Evolutionary conservation across 2,113 vertebrate species (phyloP).

Genomic region (Ophiodon elongatus): DNA sequence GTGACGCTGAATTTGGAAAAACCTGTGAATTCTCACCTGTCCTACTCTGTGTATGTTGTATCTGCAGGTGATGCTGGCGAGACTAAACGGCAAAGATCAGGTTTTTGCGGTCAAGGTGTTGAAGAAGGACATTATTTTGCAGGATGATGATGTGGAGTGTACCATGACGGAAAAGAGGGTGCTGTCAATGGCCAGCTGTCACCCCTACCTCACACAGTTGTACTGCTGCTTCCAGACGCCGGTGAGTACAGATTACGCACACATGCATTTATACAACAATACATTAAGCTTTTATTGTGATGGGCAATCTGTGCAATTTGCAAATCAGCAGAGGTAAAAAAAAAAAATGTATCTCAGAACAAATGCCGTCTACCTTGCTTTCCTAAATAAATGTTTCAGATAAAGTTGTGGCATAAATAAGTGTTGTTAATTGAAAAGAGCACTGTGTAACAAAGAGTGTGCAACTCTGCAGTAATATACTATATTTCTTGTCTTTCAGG

Average conservation of each 20-base stretch:
- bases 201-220: conserved; percentile 98
- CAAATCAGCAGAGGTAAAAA: not conserved
- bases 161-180: conserved; percentile 98
- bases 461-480: not conserved
- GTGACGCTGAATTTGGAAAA: not conserved
- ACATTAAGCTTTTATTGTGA: not conserved
- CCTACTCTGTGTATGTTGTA: not conserved
- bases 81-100: conserved; percentile 86
- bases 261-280: not conserved
- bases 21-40: not conserved
- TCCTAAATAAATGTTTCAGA: not conserved
- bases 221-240: conserved; percentile 97
- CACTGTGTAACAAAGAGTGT: not conserved
- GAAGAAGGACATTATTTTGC: conserved; percentile 98
- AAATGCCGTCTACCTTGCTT: no score
- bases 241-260: conserved; percentile 81
- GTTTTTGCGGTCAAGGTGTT: conserved; percentile 97
- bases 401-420: not conserved
- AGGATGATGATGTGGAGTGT: conserved; percentile 97
- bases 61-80: conserved; percentile 94
- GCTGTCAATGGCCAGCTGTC: conserved; percentile 90
- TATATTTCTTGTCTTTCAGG: not conserved
- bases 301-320: not conserved
- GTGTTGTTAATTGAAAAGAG: not conserved
- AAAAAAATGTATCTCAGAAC: no score